A percentile compares a stretch with the other conserved stretches of the same genome.
Conservation (phyloP, 2,113 vertebrate genomes). For the Dunckerocampus dactyliophorus region DNA sequence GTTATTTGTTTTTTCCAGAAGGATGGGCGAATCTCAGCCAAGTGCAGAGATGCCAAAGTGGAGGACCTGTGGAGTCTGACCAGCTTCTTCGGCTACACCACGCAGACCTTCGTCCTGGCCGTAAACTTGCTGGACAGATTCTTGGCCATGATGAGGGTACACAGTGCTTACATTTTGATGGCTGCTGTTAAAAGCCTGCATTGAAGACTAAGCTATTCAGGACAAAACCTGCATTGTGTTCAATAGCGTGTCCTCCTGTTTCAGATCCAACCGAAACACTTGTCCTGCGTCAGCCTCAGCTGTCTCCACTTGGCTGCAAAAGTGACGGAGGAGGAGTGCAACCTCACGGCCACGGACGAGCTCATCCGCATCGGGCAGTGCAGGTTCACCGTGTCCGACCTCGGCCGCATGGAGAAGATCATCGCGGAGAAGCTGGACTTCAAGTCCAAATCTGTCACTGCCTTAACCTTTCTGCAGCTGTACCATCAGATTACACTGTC, state of each 20-base stretch:
- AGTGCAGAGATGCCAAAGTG: conserved; percentile 86
- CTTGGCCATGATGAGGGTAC: conserved; percentile 93
- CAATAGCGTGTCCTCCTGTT: not conserved
- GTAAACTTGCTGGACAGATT: conserved; percentile 97
- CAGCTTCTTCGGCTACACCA: conserved; percentile 92
- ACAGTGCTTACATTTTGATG: not conserved
- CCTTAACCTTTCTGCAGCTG: conserved; percentile 97
- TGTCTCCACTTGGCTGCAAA: conserved; percentile 89
- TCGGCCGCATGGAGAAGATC: conserved; percentile 94
- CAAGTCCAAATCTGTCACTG: conserved; percentile 92
- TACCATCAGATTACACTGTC: conserved; percentile 84
- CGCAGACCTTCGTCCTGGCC: conserved; percentile 91
- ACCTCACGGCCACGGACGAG: conserved; percentile 82
- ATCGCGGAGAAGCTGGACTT: conserved; percentile 91
- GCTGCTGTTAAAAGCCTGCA: not conserved
- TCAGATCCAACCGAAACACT: conserved; percentile 92
- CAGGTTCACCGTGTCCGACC: conserved; percentile 92
- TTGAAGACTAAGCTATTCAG: too few species aligned
- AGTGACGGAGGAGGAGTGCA: conserved; percentile 85
- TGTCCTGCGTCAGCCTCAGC: conserved; percentile 93
- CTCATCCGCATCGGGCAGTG: conserved; percentile 95
- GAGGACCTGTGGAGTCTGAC: conserved; percentile 94
- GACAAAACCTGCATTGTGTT: not conserved
- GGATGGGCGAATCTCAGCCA: conserved; percentile 81
- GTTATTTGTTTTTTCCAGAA: conserved; percentile 58